Conservation (phyloP, 1,140 invertebrate genomes). For the Scylla paramamosain region DNA sequence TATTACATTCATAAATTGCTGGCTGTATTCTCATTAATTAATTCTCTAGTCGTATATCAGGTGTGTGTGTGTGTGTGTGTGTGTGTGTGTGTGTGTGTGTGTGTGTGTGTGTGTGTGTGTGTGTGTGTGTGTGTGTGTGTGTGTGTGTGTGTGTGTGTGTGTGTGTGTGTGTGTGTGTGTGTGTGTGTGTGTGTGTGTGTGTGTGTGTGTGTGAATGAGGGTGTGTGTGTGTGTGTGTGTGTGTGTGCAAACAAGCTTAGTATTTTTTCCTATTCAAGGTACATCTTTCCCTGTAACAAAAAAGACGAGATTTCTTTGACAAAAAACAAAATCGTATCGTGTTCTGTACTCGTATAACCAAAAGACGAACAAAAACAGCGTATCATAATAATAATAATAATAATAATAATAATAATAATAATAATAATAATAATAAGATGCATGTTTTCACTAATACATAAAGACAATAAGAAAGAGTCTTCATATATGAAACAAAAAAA, state of each 20-base stretch:
- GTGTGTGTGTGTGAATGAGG: neutral
- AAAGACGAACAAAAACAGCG: too few species aligned
- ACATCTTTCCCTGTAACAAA: neutral
- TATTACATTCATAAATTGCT: slow-evolving; percentile 24
- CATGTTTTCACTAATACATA: neutral
- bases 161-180: neutral
- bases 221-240: neutral
- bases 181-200: neutral
- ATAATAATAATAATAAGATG: neutral
- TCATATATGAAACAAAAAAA: neutral
- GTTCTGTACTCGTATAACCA: too few species aligned
- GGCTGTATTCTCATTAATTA: neutral
- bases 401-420: slow-evolving; percentile 26
- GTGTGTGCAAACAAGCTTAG: neutral
- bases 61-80: neutral
- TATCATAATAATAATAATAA: neutral
- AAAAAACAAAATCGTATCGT: too few species aligned
- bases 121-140: neutral
- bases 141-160: neutral
- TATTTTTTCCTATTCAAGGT: neutral
- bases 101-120: neutral
- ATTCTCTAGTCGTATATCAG: slow-evolving; percentile 1
- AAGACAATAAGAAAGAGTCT: neutral
- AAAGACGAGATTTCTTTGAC: neutral
- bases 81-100: neutral